phyloP scores from a whole-genome alignment of 2,113 vertebrate genomes.

The Nycticorax nycticorax region DNA sequence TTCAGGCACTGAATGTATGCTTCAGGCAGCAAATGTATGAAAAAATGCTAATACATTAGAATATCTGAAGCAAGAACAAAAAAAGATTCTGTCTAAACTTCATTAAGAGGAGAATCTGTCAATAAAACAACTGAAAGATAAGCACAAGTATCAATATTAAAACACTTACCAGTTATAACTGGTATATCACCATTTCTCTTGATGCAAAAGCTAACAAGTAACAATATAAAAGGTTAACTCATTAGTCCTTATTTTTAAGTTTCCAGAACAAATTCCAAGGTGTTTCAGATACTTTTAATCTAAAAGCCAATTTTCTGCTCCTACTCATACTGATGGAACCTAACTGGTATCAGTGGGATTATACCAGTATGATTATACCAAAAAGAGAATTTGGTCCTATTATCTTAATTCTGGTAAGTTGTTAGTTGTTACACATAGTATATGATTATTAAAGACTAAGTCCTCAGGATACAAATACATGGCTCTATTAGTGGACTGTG shows the following conservation, averaged over 20 bases:
- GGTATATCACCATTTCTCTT: background rate
- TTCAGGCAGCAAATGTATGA: background rate
- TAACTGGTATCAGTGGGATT: background rate
- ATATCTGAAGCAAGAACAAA: background rate
- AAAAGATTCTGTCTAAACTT: background rate
- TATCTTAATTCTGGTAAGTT: background rate
- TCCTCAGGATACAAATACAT: background rate
- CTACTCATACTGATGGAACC: background rate
- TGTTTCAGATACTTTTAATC: background rate
- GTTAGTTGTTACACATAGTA: background rate
- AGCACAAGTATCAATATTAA: background rate
- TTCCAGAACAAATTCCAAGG: background rate
- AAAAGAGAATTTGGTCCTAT: background rate
- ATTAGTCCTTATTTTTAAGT: background rate
- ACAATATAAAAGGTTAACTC: background rate
- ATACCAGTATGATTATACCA: background rate
- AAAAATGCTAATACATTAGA: background rate
- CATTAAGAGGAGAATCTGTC: background rate
- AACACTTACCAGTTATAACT: background rate
- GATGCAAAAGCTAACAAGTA: background rate
- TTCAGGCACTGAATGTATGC: conserved; percentile 1
- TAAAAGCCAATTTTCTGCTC: conserved; percentile 9
- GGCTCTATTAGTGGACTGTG: background rate
- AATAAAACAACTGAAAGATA: background rate
- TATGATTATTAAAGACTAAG: background rate